Percentiles rank a stretch among this genome's conserved stretches.
These are phyloP conservation scores for Saccostrea glomerata DNA, from an alignment of 1,140 invertebrate species.

Conservation along the genomic window DNA sequence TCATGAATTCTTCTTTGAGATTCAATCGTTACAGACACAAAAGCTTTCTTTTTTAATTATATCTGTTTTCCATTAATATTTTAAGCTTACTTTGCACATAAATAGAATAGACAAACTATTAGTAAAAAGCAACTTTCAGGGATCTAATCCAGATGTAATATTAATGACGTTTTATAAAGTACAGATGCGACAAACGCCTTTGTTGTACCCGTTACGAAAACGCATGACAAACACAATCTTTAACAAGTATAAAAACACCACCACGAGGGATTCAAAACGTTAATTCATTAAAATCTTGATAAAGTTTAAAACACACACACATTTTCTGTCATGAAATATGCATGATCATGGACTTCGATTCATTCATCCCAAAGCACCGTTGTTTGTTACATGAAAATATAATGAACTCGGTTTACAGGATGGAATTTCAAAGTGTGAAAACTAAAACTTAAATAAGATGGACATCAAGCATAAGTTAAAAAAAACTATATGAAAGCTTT, in stretches of 20 bases:
- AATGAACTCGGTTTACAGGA: no score
- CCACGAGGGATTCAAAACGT: neutral
- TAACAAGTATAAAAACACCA: neutral
- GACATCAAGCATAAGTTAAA: no score
- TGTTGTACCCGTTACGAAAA: neutral
- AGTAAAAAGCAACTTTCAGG: neutral
- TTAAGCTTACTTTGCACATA: neutral
- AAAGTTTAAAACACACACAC: neutral
- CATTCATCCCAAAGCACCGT: neutral
- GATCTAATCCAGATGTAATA: neutral
- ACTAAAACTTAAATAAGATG: no score
- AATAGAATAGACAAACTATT: neutral
- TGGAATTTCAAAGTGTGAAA: no score
- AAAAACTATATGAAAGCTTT: no score
- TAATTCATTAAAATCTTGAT: neutral
- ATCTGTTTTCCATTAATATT: neutral
- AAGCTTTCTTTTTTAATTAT: neutral
- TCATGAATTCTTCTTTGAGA: neutral
- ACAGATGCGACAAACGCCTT: no score
- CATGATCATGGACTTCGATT: neutral
- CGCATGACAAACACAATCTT: neutral
- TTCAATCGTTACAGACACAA: neutral
- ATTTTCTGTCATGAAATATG: conserved; percentile 1
- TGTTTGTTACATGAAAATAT: no score
- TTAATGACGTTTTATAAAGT: neutral